Conservation (phyloP, 2,113 vertebrate genomes). For the Gymnorhina tibicen region DNA sequence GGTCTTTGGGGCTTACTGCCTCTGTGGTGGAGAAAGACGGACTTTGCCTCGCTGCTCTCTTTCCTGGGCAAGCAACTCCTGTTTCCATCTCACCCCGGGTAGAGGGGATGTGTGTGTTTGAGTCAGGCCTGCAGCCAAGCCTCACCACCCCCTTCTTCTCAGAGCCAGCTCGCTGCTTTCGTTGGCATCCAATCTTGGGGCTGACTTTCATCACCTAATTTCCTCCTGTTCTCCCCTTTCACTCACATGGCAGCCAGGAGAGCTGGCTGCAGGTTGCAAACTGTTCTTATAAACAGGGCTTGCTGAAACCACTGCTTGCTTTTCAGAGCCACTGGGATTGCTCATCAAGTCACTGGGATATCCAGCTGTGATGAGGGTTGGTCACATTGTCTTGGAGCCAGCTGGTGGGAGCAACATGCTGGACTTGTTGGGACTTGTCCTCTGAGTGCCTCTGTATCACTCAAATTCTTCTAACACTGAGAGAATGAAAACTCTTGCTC, state of each 20-base stretch:
- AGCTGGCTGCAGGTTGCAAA: constrained; percentile 52
- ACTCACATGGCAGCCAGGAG: constrained; percentile 45
- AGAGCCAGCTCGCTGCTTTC: constrained; percentile 60
- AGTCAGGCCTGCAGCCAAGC: constrained; percentile 34
- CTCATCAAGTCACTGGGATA: background rate
- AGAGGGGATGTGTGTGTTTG: background rate
- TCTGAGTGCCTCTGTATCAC: background rate
- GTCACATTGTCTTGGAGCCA: background rate
- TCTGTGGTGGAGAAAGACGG: background rate
- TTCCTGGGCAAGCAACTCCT: constrained; percentile 20
- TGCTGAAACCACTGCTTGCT: constrained; percentile 1
- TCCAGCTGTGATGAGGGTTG: background rate
- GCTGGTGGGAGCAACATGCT: background rate
- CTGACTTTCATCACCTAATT: constrained; percentile 65
- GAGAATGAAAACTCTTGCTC: background rate
- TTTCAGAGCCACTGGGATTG: constrained; percentile 3
- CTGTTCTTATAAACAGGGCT: constrained; percentile 21
- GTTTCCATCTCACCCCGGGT: background rate
- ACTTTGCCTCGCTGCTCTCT: background rate
- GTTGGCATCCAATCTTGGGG: constrained; percentile 48
- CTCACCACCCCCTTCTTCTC: constrained; percentile 7
- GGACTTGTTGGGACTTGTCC: background rate
- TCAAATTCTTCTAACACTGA: background rate
- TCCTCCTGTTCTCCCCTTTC: constrained; percentile 62
- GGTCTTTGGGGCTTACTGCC: background rate